These are phyloP conservation scores for Promerops cafer DNA, from an alignment of 2,113 vertebrate genomes.

Conservation along the genomic window DNA sequence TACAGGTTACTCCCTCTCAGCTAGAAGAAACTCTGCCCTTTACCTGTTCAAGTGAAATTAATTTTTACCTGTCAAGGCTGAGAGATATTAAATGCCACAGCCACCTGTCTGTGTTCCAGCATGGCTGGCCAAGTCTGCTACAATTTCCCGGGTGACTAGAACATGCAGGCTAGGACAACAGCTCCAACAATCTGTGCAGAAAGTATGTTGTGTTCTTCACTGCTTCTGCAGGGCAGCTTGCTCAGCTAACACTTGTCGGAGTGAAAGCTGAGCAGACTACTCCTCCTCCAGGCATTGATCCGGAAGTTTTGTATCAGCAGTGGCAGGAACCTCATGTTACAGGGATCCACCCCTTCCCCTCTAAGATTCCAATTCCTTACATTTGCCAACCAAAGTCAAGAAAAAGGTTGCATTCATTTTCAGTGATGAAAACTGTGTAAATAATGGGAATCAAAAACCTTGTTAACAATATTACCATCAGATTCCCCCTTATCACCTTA, in stretches of 20 bases:
- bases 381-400: background rate
- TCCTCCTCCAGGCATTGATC: background rate
- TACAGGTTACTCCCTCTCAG: background rate
- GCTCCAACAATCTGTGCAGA: background rate
- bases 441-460: background rate
- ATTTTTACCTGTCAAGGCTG: background rate
- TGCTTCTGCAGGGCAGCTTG: background rate
- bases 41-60: background rate
- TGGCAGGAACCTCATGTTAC: background rate
- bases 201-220: background rate
- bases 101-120: background rate
- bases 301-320: background rate
- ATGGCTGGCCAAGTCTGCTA: background rate
- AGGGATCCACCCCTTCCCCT: background rate
- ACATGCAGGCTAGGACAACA: background rate
- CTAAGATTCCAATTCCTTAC: background rate
- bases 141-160: background rate
- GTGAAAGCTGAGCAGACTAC: background rate
- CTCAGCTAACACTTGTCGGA: background rate
- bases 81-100: background rate
- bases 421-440: background rate
- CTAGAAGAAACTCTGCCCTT: background rate
- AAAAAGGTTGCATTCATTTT: background rate
- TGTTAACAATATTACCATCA: background rate
- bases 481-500: background rate